Conservation (phyloP, 2,888 invertebrate species). For the Ctenicera cuprea region DNA sequence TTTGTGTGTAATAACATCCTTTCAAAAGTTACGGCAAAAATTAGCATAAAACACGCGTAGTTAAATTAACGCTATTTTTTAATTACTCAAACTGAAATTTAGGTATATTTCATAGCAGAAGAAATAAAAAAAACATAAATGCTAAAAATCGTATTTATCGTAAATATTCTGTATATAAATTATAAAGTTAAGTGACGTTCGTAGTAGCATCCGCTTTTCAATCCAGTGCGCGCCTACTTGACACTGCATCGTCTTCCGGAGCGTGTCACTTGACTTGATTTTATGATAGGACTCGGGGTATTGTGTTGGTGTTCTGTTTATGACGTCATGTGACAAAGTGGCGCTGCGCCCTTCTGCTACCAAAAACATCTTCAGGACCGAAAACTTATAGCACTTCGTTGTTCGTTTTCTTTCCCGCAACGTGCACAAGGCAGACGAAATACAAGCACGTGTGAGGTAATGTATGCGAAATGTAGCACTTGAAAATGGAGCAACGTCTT, state of each 20-base stretch:
- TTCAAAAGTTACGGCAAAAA: too few species aligned
- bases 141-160: neutral
- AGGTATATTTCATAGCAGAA: too few species aligned
- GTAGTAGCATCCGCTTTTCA: slow-evolving; percentile 42
- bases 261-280: slow-evolving; percentile 53
- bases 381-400: slow-evolving; percentile 28
- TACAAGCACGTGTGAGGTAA: slow-evolving; percentile 11
- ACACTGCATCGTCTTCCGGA: slow-evolving; percentile 50
- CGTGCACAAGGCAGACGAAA: slow-evolving; percentile 13
- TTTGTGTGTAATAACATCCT: too few species aligned
- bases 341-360: slow-evolving; percentile 21
- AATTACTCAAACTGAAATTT: too few species aligned
- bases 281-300: slow-evolving; percentile 54
- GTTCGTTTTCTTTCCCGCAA: slow-evolving; percentile 12
- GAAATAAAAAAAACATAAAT: neutral
- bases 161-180: slow-evolving; percentile 10
- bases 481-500: slow-evolving; percentile 31
- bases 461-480: slow-evolving; percentile 25
- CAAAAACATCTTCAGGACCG: slow-evolving; percentile 26
- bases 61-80: too few species aligned
- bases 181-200: slow-evolving; percentile 31
- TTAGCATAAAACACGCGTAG: too few species aligned
- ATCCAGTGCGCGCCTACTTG: slow-evolving; percentile 39
- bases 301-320: slow-evolving; percentile 53
- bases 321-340: slow-evolving; percentile 55